Conservation (phyloP, 2,113 vertebrate genomes). For the Bubo blakistoni region DNA sequence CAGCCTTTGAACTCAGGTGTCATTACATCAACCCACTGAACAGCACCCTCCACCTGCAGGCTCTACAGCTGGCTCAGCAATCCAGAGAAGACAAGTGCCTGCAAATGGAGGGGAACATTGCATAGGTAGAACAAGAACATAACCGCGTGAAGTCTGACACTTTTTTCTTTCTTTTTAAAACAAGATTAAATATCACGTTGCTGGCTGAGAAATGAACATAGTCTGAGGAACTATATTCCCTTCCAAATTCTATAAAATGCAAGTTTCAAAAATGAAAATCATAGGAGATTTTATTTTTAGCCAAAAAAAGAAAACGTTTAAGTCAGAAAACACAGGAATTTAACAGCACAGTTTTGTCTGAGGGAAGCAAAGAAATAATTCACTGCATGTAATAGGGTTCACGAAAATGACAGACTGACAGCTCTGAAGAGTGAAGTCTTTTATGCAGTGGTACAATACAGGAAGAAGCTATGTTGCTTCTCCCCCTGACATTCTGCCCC, state of each 20-base stretch:
- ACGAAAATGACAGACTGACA: neutral
- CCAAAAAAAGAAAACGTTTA: neutral
- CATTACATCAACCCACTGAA: neutral
- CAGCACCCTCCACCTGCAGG: neutral
- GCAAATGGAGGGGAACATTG: neutral
- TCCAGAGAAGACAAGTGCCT: neutral
- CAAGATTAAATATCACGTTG: neutral
- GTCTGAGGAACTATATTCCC: neutral
- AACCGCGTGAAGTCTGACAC: neutral
- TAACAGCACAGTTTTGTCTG: neutral
- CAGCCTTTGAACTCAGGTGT: neutral
- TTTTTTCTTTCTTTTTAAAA: neutral
- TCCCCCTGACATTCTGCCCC: neutral
- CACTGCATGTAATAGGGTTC: neutral
- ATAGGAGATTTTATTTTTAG: neutral
- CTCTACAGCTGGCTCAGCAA: neutral
- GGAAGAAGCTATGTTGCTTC: neutral
- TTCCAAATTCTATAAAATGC: neutral
- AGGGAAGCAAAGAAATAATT: neutral
- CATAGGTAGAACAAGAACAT: neutral
- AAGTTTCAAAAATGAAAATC: neutral
- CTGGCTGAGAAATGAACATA: neutral
- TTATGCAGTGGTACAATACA: neutral
- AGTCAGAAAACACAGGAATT: neutral
- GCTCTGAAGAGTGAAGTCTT: neutral